A percentile compares a stretch with the other conserved stretches of the same genome.
Evolutionary conservation across 2,113 vertebrate species (phyloP).

Genomic region (Suricata suricatta): DNA sequence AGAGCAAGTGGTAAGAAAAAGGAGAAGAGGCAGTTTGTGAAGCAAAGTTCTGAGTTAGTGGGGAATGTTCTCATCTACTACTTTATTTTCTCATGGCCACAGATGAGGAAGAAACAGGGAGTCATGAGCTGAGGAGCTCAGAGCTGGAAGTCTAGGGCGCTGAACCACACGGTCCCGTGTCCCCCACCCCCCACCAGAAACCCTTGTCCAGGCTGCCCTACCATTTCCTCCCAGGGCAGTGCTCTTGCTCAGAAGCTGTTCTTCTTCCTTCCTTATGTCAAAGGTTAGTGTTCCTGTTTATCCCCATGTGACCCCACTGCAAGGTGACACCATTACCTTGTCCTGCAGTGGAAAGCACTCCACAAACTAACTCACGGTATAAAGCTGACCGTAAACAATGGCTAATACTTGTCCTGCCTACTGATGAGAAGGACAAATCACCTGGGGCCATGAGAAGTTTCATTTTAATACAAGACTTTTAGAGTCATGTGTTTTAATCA

Average conservation of each 20-base stretch:
- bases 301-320: not conserved
- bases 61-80: not conserved
- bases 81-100: not conserved
- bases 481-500: not conserved
- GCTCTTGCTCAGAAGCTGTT: not conserved
- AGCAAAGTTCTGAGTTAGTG: not conserved
- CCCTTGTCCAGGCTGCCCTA: not conserved
- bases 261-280: not conserved
- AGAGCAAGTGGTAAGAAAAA: not conserved
- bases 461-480: not conserved
- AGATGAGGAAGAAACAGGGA: not conserved
- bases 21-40: not conserved
- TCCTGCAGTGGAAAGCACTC: not conserved
- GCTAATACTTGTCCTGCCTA: not conserved
- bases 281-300: not conserved
- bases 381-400: not conserved
- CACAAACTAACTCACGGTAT: not conserved
- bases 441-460: not conserved
- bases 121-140: not conserved
- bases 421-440: not conserved
- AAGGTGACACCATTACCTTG: not conserved
- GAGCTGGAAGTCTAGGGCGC: not conserved
- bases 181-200: not conserved
- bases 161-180: not conserved
- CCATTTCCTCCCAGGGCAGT: not conserved